phyloP scores from a whole-genome alignment of 2,888 invertebrate genomes.

The Netelia melanura region DNA sequence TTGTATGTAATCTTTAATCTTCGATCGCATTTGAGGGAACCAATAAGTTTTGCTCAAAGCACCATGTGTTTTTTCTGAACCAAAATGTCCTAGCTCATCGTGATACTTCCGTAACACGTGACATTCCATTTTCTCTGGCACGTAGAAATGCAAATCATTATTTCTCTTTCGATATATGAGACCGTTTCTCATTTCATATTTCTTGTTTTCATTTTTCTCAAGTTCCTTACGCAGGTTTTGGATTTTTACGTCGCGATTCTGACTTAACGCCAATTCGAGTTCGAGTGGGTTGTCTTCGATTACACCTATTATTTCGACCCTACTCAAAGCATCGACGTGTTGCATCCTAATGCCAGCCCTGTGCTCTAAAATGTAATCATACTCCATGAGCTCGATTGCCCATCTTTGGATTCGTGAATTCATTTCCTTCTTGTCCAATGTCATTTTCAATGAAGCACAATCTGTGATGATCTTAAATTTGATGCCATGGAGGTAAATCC shows the following conservation, averaged over 20 bases:
- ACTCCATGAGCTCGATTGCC: conserved; percentile 73
- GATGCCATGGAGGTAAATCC: conserved; percentile 73
- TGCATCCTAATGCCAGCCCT: conserved; percentile 69
- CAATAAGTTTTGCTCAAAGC: conserved; percentile 62
- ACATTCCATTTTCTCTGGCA: conserved; percentile 62
- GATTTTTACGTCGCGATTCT: conserved; percentile 48
- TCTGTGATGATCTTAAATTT: conserved; percentile 76
- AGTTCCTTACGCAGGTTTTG: conserved; percentile 34
- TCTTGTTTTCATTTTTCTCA: conserved; percentile 47
- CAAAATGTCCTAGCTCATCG: conserved; percentile 69
- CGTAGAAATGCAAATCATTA: conserved; percentile 62
- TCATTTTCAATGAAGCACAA: conserved; percentile 72
- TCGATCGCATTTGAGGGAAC: conserved; percentile 56
- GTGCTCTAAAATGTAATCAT: conserved; percentile 72
- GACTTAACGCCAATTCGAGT: conserved; percentile 56
- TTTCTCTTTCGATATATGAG: conserved; percentile 67
- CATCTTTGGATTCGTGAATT: conserved; percentile 76
- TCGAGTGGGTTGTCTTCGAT: conserved; percentile 65
- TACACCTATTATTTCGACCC: neutral
- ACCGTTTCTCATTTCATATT: conserved; percentile 69
- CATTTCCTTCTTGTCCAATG: conserved; percentile 76
- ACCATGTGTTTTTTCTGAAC: conserved; percentile 64
- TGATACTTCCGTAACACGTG: conserved; percentile 66
- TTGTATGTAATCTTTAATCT: conserved; percentile 40
- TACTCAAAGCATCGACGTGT: conserved; percentile 76